phyloP scores from a whole-genome alignment of 2,113 vertebrate genomes.

The Brachyistius frenatus region DNA sequence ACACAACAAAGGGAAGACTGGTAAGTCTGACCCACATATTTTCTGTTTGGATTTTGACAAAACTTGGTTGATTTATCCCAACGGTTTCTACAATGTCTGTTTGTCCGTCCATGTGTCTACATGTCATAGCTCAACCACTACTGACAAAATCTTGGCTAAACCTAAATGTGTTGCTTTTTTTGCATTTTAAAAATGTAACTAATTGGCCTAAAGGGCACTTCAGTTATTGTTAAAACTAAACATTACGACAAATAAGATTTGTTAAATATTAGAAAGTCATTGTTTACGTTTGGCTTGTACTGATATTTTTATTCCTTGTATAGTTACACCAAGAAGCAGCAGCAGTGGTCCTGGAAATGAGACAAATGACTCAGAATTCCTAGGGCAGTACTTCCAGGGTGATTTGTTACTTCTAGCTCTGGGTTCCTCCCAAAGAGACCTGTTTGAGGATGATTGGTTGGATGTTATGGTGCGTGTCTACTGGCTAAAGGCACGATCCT shows the following conservation, averaged over 20 bases:
- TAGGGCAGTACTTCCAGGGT: constrained; percentile 90
- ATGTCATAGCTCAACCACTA: too few relatives aligned
- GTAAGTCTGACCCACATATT: constrained; percentile 74
- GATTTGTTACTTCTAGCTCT: constrained; percentile 92
- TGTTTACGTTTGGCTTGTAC: constrained; percentile 4
- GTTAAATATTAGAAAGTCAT: too few relatives aligned
- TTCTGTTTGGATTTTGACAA: not conserved
- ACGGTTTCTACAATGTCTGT: too few relatives aligned
- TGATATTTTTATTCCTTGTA: constrained; percentile 16
- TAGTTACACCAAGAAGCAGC: constrained; percentile 91
- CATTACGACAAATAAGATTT: too few relatives aligned
- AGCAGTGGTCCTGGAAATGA: constrained; percentile 78
- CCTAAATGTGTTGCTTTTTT: too few relatives aligned
- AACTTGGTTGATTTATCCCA: not conserved
- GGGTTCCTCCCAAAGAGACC: constrained; percentile 91
- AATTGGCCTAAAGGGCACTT: too few relatives aligned
- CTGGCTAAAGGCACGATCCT: constrained; percentile 95
- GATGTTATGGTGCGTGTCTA: constrained; percentile 92
- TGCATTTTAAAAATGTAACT: too few relatives aligned
- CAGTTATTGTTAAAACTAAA: too few relatives aligned
- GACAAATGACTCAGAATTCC: constrained; percentile 88
- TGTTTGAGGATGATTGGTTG: constrained; percentile 92
- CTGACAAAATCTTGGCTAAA: too few relatives aligned
- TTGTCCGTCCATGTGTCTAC: too few relatives aligned
- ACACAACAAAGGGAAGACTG: constrained; percentile 90